Percentiles rank a stretch among this genome's conserved stretches.
These are phyloP conservation scores for Danio aesculapii DNA, from an alignment of 2,797 vertebrate genomes.

Conservation along the genomic window DNA sequence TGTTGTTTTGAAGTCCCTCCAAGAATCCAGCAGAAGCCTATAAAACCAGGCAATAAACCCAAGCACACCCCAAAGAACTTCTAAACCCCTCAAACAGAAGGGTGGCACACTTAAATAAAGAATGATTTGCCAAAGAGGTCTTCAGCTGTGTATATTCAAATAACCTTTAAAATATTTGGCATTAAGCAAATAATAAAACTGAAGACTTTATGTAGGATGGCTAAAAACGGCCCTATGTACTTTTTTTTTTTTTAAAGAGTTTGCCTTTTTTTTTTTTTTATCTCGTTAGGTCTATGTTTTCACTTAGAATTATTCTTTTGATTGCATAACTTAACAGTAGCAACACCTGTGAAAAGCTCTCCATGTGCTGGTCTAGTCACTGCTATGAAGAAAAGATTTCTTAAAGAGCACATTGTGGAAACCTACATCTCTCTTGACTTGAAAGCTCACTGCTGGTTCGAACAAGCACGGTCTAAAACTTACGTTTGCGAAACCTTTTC, in stretches of 20 bases:
- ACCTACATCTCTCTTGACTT: not conserved
- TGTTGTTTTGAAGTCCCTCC: conserved; percentile 84
- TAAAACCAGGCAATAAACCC: conserved; percentile 80
- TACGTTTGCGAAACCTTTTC: conserved; percentile 9
- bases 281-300: not conserved
- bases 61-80: conserved; percentile 62
- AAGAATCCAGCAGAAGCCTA: conserved; percentile 82
- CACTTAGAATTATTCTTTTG: conserved; percentile 32
- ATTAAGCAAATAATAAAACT: not conserved
- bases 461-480: not conserved
- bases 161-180: not conserved
- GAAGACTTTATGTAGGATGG: not conserved
- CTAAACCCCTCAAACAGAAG: conserved; percentile 50
- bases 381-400: not conserved
- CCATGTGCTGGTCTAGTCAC: not conserved
- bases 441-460: not conserved
- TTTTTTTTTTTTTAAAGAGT: not conserved
- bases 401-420: no score
- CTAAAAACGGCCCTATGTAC: not conserved
- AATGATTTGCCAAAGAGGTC: not conserved
- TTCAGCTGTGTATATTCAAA: conserved; percentile 3
- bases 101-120: conserved; percentile 32
- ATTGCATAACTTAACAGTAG: conserved; percentile 40
- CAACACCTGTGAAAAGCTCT: conserved; percentile 28
- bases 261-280: no score